Base-by-base conservation (phyloP, 2,888 invertebrate genomes). In the Slavum lentiscoides region DNA sequence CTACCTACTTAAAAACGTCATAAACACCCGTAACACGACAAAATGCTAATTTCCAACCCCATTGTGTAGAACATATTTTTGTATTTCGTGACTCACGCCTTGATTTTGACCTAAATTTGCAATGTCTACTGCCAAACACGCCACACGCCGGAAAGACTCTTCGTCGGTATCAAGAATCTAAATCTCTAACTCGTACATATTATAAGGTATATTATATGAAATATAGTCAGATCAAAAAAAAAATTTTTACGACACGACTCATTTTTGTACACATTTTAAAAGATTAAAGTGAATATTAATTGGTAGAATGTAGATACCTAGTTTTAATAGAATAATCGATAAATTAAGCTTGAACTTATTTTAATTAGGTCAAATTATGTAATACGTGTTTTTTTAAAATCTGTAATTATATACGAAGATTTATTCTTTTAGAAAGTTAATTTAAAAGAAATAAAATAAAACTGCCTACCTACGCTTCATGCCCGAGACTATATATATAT, bases 41-140 rank as follows among this genome's bases (percentile, higher is more conserved):
- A 55, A 72, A 80, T 80, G 77, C 55, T 64, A 80, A 80, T 80
- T 80, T 80, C 19, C 9, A 80, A 80, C 30, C 62, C 55, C 17
- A 21, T 64, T 67, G 11, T 58, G 39, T 75, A 67, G 58, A 43
- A 23, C 58, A 19, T 43, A 4, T 23, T 64, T 39, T 58, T 11
- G 8, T 75, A 37, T 80, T 70, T 72, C 70, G 70, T 64, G 77
- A 80, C 62, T 64, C 15, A 64, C 49, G 30, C 23, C 8, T 64
- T 21, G 43, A 72, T 62, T 62, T 80, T 55, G 64, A 72, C 77
- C 77, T 80, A 80, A 67, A 58, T 30, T 49, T 30, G 75, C 53
- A 58, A 58, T 39, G 43, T 59, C 67, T 75, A n/a, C 15, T 13
- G 39, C 55, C 55, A 58, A 30, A 13, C 43, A 75, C 75, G 58